These are phyloP conservation scores for Styela clava DNA, from an alignment of 23 tunicate species.

Conservation along the genomic window DNA sequence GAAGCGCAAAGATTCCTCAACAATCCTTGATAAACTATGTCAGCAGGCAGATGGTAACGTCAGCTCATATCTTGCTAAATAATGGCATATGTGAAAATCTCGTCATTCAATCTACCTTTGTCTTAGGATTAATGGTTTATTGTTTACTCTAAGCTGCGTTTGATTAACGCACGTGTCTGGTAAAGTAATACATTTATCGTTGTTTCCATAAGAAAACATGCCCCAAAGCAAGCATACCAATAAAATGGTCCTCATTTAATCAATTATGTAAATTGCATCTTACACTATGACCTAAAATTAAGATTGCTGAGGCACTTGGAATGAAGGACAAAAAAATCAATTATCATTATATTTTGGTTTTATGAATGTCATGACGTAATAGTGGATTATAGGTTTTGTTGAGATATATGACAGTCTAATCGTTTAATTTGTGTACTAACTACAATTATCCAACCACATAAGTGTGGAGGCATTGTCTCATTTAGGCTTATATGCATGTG, in stretches of 20 bases:
- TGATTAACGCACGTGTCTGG: not conserved
- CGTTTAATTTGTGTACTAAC: too few relatives aligned
- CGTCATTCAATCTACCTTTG: not conserved
- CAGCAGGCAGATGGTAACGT: not conserved
- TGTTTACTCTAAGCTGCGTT: not conserved
- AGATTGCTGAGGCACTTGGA: not conserved
- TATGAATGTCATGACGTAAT: not conserved
- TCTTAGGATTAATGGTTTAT: not conserved
- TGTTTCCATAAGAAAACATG: not conserved
- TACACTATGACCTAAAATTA: not conserved
- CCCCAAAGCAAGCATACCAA: not conserved
- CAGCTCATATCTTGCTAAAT: not conserved
- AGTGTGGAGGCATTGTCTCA: too few relatives aligned
- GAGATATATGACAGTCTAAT: not conserved
- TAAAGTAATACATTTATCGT: not conserved
- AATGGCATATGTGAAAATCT: not conserved
- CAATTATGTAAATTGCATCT: not conserved
- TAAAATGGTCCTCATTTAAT: too few relatives aligned
- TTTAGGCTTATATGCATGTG: too few relatives aligned
- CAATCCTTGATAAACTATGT: not conserved
- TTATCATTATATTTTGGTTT: not conserved
- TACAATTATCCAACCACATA: too few relatives aligned
- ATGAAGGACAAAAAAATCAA: not conserved
- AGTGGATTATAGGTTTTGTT: not conserved
- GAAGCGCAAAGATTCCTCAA: too few relatives aligned